A percentile compares a stretch with the other conserved stretches of the same genome.
Evolutionary conservation across 2,113 vertebrate species (phyloP).

Genomic region (Silurus glanis): DNA sequence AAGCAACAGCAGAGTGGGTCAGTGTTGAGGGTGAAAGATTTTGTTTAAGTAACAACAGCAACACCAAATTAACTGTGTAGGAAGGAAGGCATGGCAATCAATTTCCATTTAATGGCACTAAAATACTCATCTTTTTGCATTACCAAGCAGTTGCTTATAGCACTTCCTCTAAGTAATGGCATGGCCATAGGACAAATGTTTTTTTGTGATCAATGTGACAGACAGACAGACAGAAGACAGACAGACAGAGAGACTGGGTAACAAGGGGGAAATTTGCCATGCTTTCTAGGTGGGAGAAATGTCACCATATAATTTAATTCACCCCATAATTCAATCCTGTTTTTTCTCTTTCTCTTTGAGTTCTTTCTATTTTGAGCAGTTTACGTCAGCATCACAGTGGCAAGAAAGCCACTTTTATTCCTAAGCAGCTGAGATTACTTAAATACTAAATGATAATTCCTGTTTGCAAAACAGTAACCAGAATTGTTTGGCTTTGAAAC

Average conservation of each 20-base stretch:
- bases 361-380: not conserved
- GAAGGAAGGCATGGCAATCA: no score
- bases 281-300: not conserved
- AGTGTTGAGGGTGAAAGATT: no score
- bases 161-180: not conserved
- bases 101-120: no score
- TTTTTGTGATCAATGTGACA: not conserved
- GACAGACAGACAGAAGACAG: no score
- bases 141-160: not conserved
- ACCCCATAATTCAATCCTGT: not conserved
- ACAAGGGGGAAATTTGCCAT: not conserved
- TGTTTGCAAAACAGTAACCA: constrained; percentile 3
- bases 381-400: not conserved
- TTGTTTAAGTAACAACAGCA: no score
- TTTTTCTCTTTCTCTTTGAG: not conserved
- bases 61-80: no score
- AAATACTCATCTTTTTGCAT: not conserved
- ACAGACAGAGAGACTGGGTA: not conserved
- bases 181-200: not conserved
- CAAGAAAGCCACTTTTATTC: not conserved
- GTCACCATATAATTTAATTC: not conserved
- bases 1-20: no score
- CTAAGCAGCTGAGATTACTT: not conserved
- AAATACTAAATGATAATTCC: constrained; percentile 2
- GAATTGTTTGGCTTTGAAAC: not conserved